These are phyloP conservation scores for Stenoptilia bipunctidactyla DNA, from an alignment of 2,888 invertebrate genomes.

Conservation along the genomic window DNA sequence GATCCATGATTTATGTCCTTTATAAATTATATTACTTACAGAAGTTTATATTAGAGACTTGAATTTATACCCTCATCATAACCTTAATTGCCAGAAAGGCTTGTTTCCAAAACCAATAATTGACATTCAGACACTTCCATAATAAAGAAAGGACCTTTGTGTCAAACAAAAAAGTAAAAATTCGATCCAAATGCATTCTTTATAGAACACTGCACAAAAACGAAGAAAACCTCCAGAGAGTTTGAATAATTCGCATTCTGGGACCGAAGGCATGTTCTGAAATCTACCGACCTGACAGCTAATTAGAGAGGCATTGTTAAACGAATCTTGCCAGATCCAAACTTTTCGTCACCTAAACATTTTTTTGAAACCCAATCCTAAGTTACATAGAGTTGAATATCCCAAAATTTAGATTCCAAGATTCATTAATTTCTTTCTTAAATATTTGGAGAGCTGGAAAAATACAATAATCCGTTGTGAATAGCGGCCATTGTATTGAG, in stretches of 20 bases:
- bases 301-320: conserved; percentile 67
- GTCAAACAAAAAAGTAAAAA: too few relatives aligned
- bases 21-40: too few relatives aligned
- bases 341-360: conserved; percentile 22
- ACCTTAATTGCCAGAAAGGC: neutral
- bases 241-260: conserved; percentile 64
- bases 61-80: neutral
- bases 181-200: conserved; percentile 20
- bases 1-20: too few relatives aligned
- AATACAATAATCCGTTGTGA: conserved; percentile 66
- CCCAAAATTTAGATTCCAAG: conserved; percentile 20
- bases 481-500: conserved; percentile 63
- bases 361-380: conserved; percentile 16
- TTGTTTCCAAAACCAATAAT: conserved; percentile 2
- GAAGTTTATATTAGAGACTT: neutral
- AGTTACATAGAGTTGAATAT: conserved; percentile 31
- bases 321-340: conserved; percentile 44
- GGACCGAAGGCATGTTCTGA: conserved; percentile 45
- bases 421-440: conserved; percentile 63
- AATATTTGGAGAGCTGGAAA: conserved; percentile 63
- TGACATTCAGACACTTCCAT: conserved; percentile 3
- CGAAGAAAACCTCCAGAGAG: conserved; percentile 60
- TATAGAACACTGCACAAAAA: conserved; percentile 43
- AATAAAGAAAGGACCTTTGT: too few relatives aligned
- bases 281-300: conserved; percentile 64